Base-by-base conservation (phyloP, 2,113 vertebrate species). In the Prochilodus magdalenae region DNA sequence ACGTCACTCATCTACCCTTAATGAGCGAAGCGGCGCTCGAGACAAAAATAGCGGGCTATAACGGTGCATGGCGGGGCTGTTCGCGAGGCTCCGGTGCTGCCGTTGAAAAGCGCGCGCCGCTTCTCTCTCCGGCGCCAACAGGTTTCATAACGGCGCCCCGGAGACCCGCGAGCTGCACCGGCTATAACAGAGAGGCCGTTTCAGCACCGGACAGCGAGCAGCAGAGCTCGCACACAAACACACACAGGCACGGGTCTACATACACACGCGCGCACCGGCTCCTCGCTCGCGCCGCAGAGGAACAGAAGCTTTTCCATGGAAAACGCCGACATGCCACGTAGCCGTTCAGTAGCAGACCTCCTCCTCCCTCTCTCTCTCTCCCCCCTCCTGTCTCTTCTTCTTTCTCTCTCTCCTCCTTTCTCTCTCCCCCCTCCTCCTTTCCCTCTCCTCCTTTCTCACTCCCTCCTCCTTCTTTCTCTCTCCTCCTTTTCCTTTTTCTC, bases 251-350 rank as follows among this genome's bases (percentile, higher is more conserved):
- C 33, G 24, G 24, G 69, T 51, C 66, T 53, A 72, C 27, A 65
- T 30, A 70, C 30, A 73, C 47, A 63, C 11, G 29, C 5, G 18
- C 29, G 18, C 24, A 60, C 57, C 59, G 65, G 15, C 16, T 71
- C 85, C 30, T 67, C 60, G 66, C 63, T 69, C 10, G 33, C 69
- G 18, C 72, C 77, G 47, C 84, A 85, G 62, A 80, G 57, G 62
- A 86, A 86, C 36, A 88, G 62, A 33, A 87, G 84, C 83, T 82
- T 88, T 84, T 88, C 88, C 82, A 87, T 88, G 53, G 81, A 85
- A 86, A 85, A 87, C 83, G 87, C 83, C 79, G 77, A 79, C 88
- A 85, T 29, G 51, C 77, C 87, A 83, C 85, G 27, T 84, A 72
- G 22, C 8, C 53, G 79, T 77, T 80, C 44, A 47, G 77, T 12